Evolutionary conservation across 2,113 vertebrate species (phyloP).

Genomic region (Montifringilla adamsi): DNA sequence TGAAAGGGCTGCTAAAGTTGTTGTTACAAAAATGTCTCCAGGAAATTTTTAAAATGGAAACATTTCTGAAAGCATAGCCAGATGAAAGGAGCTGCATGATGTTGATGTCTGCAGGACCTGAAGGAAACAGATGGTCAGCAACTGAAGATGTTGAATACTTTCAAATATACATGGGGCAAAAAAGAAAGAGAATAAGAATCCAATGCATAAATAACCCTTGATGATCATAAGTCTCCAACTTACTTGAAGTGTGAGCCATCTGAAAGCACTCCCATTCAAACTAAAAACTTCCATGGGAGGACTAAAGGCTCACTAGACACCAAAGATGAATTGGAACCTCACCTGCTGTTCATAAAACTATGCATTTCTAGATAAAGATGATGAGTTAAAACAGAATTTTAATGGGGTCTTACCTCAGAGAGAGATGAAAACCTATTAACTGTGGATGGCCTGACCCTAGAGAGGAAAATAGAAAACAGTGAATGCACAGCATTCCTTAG

Average conservation of each 20-base stretch:
- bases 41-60: not conserved
- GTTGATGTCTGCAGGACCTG: not conserved
- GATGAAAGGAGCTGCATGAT: not conserved
- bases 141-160: not conserved
- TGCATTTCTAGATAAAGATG: not conserved
- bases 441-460: not conserved
- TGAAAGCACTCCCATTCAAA: slow-evolving; percentile 4
- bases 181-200: not conserved
- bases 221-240: not conserved
- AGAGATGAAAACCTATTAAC: not conserved
- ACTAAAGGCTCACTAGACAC: not conserved
- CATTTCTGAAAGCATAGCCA: not conserved
- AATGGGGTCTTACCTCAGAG: not conserved
- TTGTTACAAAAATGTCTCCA: not conserved
- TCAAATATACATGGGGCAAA: not conserved
- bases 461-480: not conserved
- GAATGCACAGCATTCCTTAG: not conserved
- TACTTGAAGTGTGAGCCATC: not conserved
- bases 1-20: not conserved
- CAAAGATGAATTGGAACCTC: not conserved
- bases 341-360: not conserved
- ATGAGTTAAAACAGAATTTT: slow-evolving; percentile 21
- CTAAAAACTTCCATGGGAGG: not conserved
- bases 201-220: not conserved
- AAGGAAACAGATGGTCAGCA: slow-evolving; percentile 15